These are phyloP conservation scores for Capra hircus DNA, from an alignment of 2,113 vertebrate species.

Conservation along the genomic window DNA sequence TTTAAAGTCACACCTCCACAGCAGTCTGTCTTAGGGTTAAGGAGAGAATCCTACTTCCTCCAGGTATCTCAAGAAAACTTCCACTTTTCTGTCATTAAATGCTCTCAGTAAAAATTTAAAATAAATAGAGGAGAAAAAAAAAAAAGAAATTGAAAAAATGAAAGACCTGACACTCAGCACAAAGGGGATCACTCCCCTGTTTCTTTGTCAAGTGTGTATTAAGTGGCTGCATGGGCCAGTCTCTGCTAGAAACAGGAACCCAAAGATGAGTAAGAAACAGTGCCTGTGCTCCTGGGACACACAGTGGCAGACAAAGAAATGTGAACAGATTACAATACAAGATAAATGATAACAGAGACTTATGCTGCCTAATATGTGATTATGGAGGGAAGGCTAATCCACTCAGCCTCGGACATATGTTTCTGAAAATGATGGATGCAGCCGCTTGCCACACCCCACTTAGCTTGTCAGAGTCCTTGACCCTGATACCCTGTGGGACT, in stretches of 20 bases:
- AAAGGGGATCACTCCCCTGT: background rate
- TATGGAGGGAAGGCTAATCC: background rate
- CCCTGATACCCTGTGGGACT: background rate
- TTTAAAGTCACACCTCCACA: background rate
- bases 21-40: background rate
- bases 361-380: background rate
- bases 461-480: background rate
- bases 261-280: background rate
- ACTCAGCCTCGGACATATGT: background rate
- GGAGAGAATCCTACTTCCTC: background rate
- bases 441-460: background rate
- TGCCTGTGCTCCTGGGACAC: background rate
- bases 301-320: background rate
- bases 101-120: constrained; percentile 31
- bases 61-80: background rate
- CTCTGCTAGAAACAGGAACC: background rate
- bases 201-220: background rate
- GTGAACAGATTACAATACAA: background rate
- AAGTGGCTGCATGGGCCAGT: background rate
- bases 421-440: background rate
- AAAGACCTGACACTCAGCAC: background rate
- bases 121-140: background rate
- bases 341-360: background rate
- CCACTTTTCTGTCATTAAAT: background rate
- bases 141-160: background rate